Evolutionary conservation across 2,113 vertebrate species (phyloP).

Genomic region (Rhinoptilus africanus): DNA sequence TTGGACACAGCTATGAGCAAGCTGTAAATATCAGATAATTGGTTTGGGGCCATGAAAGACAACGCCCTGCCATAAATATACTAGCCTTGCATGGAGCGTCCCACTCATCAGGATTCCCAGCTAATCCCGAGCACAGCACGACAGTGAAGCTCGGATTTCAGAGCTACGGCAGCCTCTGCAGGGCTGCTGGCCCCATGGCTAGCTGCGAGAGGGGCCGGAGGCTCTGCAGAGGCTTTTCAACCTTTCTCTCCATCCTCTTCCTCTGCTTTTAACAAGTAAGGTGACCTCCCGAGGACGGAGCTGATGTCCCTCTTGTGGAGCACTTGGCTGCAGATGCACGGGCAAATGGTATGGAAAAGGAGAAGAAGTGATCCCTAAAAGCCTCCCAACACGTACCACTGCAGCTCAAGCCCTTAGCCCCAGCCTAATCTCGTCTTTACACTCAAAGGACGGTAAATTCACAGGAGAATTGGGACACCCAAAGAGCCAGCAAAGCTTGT

Average conservation of each 20-base stretch:
- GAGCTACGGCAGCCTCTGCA: background rate
- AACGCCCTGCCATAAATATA: background rate
- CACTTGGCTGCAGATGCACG: accelerated
- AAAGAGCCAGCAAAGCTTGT: background rate
- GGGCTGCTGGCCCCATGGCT: background rate
- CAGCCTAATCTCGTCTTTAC: background rate
- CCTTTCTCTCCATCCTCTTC: background rate
- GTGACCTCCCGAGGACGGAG: background rate
- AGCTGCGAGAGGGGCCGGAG: background rate
- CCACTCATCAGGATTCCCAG: background rate
- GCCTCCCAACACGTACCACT: background rate
- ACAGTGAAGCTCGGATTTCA: background rate
- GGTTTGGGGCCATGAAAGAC: background rate
- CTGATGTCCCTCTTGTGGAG: background rate
- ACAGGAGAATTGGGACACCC: constrained; percentile 9
- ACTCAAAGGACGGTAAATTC: constrained; percentile 4
- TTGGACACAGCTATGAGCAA: background rate
- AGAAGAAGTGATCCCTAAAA: background rate
- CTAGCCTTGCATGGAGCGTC: background rate
- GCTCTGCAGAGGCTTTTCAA: background rate
- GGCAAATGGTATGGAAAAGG: background rate
- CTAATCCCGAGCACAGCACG: background rate
- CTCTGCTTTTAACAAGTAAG: background rate
- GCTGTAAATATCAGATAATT: background rate
- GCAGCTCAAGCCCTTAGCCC: background rate